phyloP scores from a whole-genome alignment of 2,113 vertebrate species.

The Antidorcas marsupialis region DNA sequence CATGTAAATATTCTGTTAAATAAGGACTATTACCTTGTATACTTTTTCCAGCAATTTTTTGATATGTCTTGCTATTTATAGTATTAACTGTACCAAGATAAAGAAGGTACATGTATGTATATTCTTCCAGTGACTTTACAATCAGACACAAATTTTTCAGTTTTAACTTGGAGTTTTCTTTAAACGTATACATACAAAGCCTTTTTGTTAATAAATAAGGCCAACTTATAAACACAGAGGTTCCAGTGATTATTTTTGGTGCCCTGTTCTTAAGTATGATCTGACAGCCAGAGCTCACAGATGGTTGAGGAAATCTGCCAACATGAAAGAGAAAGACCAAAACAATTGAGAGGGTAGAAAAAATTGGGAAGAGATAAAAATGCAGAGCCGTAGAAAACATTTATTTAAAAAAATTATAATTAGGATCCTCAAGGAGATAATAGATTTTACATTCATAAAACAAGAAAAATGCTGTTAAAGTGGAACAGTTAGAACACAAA shows the following conservation, averaged over 20 bases:
- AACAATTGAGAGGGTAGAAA: not conserved
- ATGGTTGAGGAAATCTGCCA: not conserved
- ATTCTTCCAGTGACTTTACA: not conserved
- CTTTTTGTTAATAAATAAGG: not conserved
- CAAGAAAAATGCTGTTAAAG: not conserved
- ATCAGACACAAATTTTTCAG: not conserved
- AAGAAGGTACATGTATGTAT: not conserved
- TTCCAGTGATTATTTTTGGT: not conserved
- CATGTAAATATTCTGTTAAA: not conserved
- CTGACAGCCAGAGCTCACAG: not conserved
- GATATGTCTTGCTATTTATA: not conserved
- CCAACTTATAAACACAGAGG: not conserved
- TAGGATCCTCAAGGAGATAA: not conserved
- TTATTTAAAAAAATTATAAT: not conserved
- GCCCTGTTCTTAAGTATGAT: not conserved
- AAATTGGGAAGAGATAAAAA: not conserved
- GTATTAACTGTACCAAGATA: not conserved
- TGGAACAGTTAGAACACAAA: not conserved
- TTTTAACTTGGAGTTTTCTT: not conserved
- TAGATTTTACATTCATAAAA: not conserved
- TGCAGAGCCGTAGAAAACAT: not conserved
- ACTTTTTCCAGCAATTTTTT: not conserved
- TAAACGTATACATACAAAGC: not conserved
- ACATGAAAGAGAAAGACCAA: not conserved
- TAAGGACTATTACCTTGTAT: not conserved